Conservation (phyloP, 1,140 invertebrate species). For the Schlechtendalia chinensis region DNA sequence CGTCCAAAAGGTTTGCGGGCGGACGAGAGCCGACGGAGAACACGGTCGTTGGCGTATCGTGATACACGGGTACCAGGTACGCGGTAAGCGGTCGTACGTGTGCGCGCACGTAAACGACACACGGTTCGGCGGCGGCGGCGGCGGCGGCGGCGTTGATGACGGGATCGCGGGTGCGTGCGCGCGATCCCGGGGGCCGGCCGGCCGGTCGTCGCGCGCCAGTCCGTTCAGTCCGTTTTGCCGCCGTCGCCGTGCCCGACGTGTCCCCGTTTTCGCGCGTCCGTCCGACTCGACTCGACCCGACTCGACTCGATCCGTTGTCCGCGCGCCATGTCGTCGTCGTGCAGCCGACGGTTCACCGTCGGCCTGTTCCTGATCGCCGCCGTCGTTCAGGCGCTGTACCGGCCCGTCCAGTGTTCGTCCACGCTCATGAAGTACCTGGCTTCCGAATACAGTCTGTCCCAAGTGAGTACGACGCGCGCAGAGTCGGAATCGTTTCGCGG, state of each 20-base stretch:
- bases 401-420: conserved; percentile 5
- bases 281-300: too few relatives aligned
- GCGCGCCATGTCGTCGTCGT: conserved; percentile 18
- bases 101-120: too few relatives aligned
- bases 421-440: conserved; percentile 8
- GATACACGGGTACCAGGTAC: too few relatives aligned
- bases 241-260: neutral
- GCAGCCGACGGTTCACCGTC: neutral
- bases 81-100: too few relatives aligned
- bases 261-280: too few relatives aligned
- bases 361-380: conserved; percentile 13
- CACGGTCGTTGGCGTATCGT: too few relatives aligned
- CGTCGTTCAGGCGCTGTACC: conserved; percentile 23
- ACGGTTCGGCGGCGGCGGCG: too few relatives aligned
- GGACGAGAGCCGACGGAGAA: too few relatives aligned
- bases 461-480: neutral
- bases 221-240: conserved; percentile 29
- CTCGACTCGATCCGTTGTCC: neutral
- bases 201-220: neutral
- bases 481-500: too few relatives aligned
- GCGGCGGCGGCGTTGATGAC: too few relatives aligned
- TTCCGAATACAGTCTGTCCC: conserved; percentile 3
- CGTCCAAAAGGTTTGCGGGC: too few relatives aligned
- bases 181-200: conserved; percentile 28
- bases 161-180: neutral